Percentiles rank a stretch among this genome's conserved stretches.
Evolutionary conservation across 2,113 vertebrate genomes (phyloP).

Genomic region (Delphinapterus leucas): DNA sequence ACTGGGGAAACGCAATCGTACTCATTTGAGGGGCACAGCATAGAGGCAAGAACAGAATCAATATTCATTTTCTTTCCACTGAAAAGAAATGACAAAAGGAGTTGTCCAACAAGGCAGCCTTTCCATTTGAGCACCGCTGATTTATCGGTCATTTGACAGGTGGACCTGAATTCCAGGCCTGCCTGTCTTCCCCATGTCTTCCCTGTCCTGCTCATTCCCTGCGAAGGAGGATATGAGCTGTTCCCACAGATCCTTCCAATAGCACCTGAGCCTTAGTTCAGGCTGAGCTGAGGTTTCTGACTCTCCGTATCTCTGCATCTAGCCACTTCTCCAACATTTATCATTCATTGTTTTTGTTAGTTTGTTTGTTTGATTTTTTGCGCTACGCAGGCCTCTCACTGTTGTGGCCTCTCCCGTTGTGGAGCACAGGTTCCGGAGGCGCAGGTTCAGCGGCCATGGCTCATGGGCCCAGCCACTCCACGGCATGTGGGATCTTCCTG

Average conservation of each 20-base stretch:
- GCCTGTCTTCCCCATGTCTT: neutral
- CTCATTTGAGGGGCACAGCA: conserved; percentile 15
- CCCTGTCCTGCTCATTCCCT: neutral
- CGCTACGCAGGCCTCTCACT: no score
- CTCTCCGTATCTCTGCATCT: neutral
- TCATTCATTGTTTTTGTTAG: neutral
- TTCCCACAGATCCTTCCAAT: neutral
- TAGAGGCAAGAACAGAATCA: conserved; percentile 64
- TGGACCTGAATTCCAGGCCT: conserved; percentile 25
- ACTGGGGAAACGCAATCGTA: conserved; percentile 34
- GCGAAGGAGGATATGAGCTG: neutral
- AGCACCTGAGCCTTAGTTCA: neutral
- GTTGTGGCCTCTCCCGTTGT: no score
- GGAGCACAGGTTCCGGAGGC: no score
- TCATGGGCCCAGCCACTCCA: no score
- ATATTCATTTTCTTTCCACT: conserved; percentile 67
- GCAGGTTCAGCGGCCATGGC: no score
- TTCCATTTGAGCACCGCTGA: conserved; percentile 40
- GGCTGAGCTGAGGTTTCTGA: neutral
- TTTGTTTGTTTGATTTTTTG: no score
- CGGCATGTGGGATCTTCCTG: no score
- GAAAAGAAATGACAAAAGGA: conserved; percentile 63
- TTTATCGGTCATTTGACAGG: conserved; percentile 21
- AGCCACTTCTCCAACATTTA: neutral
- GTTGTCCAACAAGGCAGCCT: neutral